These are phyloP conservation scores for Alca torda DNA, from an alignment of 2,797 vertebrate species.

Conservation along the genomic window DNA sequence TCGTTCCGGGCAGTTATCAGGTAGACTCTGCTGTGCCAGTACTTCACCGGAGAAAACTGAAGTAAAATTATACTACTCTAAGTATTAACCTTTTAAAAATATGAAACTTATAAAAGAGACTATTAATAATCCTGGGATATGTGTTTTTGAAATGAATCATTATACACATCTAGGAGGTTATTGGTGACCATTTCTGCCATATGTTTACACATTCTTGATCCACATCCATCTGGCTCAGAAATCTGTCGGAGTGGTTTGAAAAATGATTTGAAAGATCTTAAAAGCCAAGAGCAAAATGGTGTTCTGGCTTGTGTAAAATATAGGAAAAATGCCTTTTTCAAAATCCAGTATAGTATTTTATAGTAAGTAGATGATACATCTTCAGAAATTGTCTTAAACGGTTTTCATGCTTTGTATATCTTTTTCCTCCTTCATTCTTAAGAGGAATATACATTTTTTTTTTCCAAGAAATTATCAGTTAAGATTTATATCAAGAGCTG, in stretches of 20 bases:
- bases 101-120: neutral
- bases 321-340: neutral
- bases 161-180: neutral
- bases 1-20: neutral
- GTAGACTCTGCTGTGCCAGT: neutral
- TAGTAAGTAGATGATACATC: neutral
- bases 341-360: neutral
- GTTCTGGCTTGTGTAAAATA: neutral
- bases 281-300: neutral
- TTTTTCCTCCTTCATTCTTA: neutral
- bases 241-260: neutral
- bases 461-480: neutral
- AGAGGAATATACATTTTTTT: neutral
- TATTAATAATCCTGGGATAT: neutral
- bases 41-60: neutral
- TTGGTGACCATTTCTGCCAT: neutral
- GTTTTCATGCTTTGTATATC: neutral
- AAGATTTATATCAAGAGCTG: neutral
- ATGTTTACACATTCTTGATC: slow-evolving; percentile 24
- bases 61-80: neutral
- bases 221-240: slow-evolving; percentile 22
- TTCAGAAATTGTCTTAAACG: neutral
- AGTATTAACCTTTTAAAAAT: neutral
- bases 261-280: neutral
- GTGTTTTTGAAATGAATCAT: neutral